Evolutionary conservation across 1,140 invertebrate species (phyloP), one percentile per base, ranked within the genome.

Genomic region (Drosophila repletoides): DNA sequence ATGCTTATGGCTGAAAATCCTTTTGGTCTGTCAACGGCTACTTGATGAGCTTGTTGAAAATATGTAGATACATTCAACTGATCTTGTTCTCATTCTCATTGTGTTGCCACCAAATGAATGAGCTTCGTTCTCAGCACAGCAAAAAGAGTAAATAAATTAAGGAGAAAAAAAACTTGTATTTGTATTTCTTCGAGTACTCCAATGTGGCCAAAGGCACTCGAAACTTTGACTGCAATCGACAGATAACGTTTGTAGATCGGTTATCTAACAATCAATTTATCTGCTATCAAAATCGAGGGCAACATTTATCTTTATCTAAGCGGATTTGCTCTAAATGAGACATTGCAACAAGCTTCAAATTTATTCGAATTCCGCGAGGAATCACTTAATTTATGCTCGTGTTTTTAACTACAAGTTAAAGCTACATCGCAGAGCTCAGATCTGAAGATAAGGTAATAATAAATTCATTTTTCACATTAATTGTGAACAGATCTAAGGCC

Each of bases 1-100:
- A 48, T 64, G 40, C 65, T 68, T 77, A 84, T 83, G 72, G 64
- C 81, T 71, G 48, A 36, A 84, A 79, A 73, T 83, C 70, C 74
- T 9, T 19, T 52, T 21, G 38, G 40, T 60, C 71, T 84, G 74
- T 84, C 79, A 80, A 86, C 80, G 60, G 61, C 61, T 59, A 73
- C 55, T 83, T 83, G 77, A 83, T 83, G 77, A 77, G 73, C 81
- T 80, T 80, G 80, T 86, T 79, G 52, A 77, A 72, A 63, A 53
- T 59, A 55, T 59, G 41, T 43, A 43, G 46, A 31, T 53, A 33
- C 55, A 28, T 61, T 17, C 28, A 65, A 72, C 70, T 75, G 75
- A 80, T 79, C 75, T 86, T 72, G 80, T 84, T 79, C 60, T 74
- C 59, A 79, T 84, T 83, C n/a, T n/a, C n/a, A n/a, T n/a, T n/a